Percentiles rank a stretch among this genome's conserved stretches.
Evolutionary conservation across 2,797 vertebrate genomes (phyloP).

Genomic region (Prunella strophiata): DNA sequence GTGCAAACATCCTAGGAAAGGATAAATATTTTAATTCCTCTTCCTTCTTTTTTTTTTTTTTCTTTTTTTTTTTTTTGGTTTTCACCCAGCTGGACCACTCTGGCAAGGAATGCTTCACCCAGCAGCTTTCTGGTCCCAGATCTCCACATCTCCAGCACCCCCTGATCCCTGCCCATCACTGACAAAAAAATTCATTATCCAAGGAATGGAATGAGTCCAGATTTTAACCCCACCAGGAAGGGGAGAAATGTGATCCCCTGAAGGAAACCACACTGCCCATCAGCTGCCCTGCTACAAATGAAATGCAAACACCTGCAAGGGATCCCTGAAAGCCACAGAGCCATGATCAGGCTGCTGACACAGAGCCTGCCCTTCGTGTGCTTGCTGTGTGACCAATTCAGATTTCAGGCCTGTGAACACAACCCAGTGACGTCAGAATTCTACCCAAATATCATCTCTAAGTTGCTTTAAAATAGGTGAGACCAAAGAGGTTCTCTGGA

Average conservation of each 20-base stretch:
- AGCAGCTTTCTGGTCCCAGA: neutral
- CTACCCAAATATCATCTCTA: neutral
- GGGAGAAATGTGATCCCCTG: neutral
- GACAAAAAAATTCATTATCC: neutral
- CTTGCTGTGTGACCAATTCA: neutral
- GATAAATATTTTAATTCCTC: slow-evolving; percentile 57
- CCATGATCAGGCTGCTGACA: neutral
- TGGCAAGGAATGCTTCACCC: slow-evolving; percentile 34
- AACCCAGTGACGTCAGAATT: neutral
- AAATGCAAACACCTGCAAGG: neutral
- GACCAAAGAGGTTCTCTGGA: neutral
- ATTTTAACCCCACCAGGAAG: neutral
- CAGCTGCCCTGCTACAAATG: neutral
- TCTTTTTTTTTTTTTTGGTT: neutral
- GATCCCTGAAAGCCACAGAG: neutral
- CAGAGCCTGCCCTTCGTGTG: neutral
- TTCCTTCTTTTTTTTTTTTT: neutral
- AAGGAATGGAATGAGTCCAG: neutral
- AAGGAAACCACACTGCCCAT: neutral
- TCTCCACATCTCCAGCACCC: neutral
- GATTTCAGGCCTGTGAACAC: neutral
- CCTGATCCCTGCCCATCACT: neutral
- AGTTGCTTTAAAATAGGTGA: neutral
- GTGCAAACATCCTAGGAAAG: slow-evolving; percentile 40
- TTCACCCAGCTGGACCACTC: slow-evolving; percentile 35